A percentile compares a stretch with the other conserved stretches of the same genome.
phyloP scores from a whole-genome alignment of 2,113 vertebrate species.

The Ivindomyrus marchei region DNA sequence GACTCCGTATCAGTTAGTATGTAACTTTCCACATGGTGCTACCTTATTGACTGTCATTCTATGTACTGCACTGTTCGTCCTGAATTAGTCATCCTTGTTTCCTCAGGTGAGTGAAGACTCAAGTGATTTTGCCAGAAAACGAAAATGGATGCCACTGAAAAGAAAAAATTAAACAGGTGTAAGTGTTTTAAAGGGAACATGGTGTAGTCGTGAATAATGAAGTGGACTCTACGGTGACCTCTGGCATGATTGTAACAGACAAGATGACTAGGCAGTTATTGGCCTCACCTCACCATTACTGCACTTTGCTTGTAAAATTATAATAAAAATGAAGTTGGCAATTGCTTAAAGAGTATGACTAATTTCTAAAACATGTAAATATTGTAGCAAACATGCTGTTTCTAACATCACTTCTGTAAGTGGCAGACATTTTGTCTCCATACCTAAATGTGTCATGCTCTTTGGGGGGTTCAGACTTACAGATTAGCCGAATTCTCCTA shows the following conservation, averaged over 20 bases:
- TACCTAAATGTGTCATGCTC: neutral
- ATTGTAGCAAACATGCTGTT: neutral
- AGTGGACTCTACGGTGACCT: constrained; percentile 22
- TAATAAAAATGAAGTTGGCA: constrained; percentile 8
- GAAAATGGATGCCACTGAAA: constrained; percentile 41
- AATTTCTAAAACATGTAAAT: neutral
- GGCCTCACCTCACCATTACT: neutral
- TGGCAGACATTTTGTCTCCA: neutral
- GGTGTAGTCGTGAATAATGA: neutral
- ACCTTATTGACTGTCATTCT: neutral
- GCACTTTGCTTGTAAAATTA: neutral
- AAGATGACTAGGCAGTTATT: neutral
- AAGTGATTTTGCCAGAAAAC: constrained; percentile 45
- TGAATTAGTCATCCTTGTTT: constrained; percentile 6
- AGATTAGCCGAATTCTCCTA: neutral
- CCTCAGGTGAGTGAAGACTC: constrained; percentile 49
- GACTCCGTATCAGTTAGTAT: constrained; percentile 56
- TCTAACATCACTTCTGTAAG: neutral
- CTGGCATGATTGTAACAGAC: neutral
- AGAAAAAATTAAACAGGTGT: constrained; percentile 24
- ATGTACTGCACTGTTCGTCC: neutral
- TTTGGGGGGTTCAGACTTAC: neutral
- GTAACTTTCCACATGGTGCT: constrained; percentile 38
- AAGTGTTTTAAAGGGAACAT: neutral
- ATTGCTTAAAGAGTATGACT: neutral